A percentile compares a stretch with the other conserved stretches of the same genome.
Evolutionary conservation across 1,140 invertebrate species (phyloP).

Genomic region (Eufriesea mexicana): DNA sequence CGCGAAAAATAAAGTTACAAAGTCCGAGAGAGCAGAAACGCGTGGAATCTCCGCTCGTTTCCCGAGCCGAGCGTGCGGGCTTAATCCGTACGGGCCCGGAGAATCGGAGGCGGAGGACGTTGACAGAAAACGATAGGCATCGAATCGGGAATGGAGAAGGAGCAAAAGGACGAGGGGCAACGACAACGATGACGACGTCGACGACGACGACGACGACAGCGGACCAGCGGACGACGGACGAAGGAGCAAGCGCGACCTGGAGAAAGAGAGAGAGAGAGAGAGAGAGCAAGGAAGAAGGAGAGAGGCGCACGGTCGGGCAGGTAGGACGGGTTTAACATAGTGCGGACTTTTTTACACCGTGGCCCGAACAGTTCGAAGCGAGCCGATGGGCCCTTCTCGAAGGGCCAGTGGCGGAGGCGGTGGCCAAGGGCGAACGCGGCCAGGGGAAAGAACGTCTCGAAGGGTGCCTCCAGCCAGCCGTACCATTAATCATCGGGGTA

Average conservation of each 20-base stretch:
- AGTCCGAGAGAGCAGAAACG: not conserved
- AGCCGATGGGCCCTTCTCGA: slow-evolving; percentile 16
- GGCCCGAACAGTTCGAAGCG: slow-evolving; percentile 55
- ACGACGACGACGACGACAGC: slow-evolving; percentile 30
- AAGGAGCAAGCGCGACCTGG: slow-evolving; percentile 43
- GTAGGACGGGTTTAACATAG: slow-evolving; percentile 64
- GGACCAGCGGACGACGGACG: not conserved
- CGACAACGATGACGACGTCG: slow-evolving; percentile 2
- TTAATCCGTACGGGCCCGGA: not conserved
- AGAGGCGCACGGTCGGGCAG: slow-evolving; percentile 1
- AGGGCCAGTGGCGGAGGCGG: slow-evolving; percentile 32
- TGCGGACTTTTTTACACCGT: slow-evolving; percentile 74
- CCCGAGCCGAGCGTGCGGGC: not conserved
- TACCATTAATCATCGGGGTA: slow-evolving; percentile 78
- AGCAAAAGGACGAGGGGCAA: slow-evolving; percentile 18
- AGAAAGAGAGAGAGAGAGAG: not conserved
- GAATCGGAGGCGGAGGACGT: not conserved
- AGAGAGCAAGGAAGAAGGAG: slow-evolving; percentile 38
- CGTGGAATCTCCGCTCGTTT: slow-evolving; percentile 16
- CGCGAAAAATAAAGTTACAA: slow-evolving; percentile 2
- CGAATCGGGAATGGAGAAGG: slow-evolving; percentile 13
- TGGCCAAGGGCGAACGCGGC: slow-evolving; percentile 26
- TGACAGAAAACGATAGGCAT: slow-evolving; percentile 22
- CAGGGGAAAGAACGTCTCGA: slow-evolving; percentile 56
- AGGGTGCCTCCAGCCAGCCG: slow-evolving; percentile 65